Evolutionary conservation across 2,113 vertebrate species (phyloP), one percentile per base, ranked within the genome.

Genomic region (Pao palembangensis): DNA sequence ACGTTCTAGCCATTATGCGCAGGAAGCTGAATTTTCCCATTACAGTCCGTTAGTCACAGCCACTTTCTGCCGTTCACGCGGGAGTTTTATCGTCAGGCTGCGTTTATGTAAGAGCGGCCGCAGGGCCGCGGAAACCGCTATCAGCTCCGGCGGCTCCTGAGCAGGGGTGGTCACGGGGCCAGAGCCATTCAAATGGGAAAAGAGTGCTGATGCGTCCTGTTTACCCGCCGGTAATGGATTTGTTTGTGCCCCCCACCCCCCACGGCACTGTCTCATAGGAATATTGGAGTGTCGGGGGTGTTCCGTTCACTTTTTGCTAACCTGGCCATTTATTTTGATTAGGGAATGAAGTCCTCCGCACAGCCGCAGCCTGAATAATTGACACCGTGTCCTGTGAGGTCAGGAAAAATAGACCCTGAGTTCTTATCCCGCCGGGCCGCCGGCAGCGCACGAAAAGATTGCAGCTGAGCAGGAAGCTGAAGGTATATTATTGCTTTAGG

Each of bases 261-360:
- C 55, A 18, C 43, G 47, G 62, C 46, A 47, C 61, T 64, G 76
- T 85, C 86, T 88, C 84, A 6, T 19, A 77, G 87, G 87, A 87
- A 84, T 86, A 86, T 69, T 49, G 47, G n/a, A 14, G 49, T 5
- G n/a, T 60, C 62, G 67, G 68, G 80, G 83, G 88, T 85, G 69
- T 61, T 75, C 74, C 81, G 63, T 85, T 90, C 83, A 80, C 82
- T 87, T 91, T 91, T 80, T 90, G 90, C 90, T 91, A 85, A 75
- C 67, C 85, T 83, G 82, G 89, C 80, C 81, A 89, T 91, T 91
- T 92, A 86, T 88, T 92, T 91, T 91, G 90, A 91, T 92, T 91
- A 89, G 78, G 73, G 81, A 88, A 90, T 88, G 85, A 90, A 91
- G 86, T 88, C 81, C 71, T 88, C 79, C 67, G 78, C 64, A 73